Percentiles rank a stretch among this genome's conserved stretches.
phyloP scores from a whole-genome alignment of 1,140 invertebrate genomes.

The Eurosta solidaginis region DNA sequence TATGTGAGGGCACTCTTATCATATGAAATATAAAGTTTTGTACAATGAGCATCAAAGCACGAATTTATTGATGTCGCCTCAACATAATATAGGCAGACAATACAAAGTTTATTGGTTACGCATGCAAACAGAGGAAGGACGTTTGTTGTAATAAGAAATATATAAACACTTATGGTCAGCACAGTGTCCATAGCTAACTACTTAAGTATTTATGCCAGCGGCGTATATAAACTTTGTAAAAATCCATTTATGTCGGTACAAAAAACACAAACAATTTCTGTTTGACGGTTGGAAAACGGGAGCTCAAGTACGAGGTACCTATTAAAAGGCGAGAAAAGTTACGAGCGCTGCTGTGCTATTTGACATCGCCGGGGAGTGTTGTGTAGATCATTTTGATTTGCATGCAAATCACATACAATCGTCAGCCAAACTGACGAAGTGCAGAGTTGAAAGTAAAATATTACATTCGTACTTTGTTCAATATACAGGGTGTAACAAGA shows the following conservation, averaged over 20 bases:
- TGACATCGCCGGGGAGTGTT: not conserved
- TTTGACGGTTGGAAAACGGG: too few species aligned
- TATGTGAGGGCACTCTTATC: too few species aligned
- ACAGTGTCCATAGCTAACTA: not conserved
- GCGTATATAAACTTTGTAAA: not conserved
- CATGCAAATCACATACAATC: slow-evolving; percentile 16
- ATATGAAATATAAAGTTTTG: not conserved
- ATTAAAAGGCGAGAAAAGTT: not conserved
- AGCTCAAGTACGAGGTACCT: not conserved
- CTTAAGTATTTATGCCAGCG: slow-evolving; percentile 19
- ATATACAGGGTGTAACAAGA: too few species aligned
- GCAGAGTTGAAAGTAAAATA: not conserved
- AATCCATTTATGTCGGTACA: not conserved
- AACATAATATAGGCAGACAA: not conserved
- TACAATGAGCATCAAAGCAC: slow-evolving; percentile 6
- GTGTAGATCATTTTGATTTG: not conserved
- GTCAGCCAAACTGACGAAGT: not conserved
- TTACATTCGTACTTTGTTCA: not conserved
- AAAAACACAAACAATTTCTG: not conserved
- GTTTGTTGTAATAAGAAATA: not conserved
- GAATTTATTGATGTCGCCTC: not conserved
- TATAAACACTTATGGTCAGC: not conserved
- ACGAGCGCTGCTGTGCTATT: not conserved
- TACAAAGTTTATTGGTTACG: not conserved
- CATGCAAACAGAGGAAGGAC: not conserved